Base-by-base conservation (phyloP, 2,888 invertebrate genomes). In the Standfussiana lucernea region DNA sequence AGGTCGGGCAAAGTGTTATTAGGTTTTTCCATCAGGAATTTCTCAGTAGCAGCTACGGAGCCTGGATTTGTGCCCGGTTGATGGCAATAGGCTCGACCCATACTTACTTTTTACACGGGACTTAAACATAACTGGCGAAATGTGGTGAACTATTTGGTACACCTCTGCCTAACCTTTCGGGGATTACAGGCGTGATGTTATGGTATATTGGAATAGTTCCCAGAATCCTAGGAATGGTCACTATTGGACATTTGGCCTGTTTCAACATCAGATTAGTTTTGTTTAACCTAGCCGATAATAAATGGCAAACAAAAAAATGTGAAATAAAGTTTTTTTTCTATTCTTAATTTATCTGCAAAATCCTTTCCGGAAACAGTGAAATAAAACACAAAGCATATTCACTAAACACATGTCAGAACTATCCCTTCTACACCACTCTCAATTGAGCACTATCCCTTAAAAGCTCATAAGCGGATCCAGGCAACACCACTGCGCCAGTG, bases 391-490 rank as follows among this genome's bases (percentile, higher is more conserved):
- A 77, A 37, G 21, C 61, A 32, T 13, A 10, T 35, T 2, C 32
- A 45, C 56, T 32, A 56, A 50, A 59, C 65, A 71, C 37, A 47
- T 45, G 21, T 32, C 42, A 45, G 21, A 66, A n/a, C 42, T 28
- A 42, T 50, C 69, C 65, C 64, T 40, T 56, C 64, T 18, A 28
- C 61, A 8, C 18, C n/a, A 18, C 53, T n/a, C 67, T 68, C 70
- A 70, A 72, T 70, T 56, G 40, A 75, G 79, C 78, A 76, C 80
- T 83, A 72, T 72, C 73, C 71, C 72, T 73, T 70, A 71, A 79
- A 78, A 82, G 72, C 82, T 82, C 84, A 82, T 85, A 69, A 85
- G 71, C 79, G 70, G 82, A 64, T 72, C 72, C 82, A 66, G 56
- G 77, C 77, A 11, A 21, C 21, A 37, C 53, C 69, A 37, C 61